Percentiles rank a stretch among this genome's conserved stretches.
Conservation (phyloP, 2,888 invertebrate species). For the Ptychoptera contaminata region DNA sequence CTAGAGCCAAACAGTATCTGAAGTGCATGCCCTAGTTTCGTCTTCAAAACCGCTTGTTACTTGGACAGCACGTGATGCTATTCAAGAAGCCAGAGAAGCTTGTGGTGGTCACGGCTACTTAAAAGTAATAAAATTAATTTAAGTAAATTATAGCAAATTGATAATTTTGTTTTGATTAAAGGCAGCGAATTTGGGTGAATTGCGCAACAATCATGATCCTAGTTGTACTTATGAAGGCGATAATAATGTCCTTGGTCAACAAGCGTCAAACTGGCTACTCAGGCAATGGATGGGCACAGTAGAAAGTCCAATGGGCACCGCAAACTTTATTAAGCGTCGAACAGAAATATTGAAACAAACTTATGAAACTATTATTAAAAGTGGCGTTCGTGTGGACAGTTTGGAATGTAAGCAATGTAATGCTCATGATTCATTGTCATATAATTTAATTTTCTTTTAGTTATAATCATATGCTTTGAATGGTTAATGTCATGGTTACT, state of each 20-base stretch:
- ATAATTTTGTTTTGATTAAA: not conserved
- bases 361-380: constrained; percentile 14
- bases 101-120: constrained; percentile 79
- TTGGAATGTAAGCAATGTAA: constrained; percentile 24
- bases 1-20: constrained; percentile 34
- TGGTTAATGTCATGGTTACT: constrained; percentile 74
- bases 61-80: constrained; percentile 60
- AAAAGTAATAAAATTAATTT: constrained; percentile 9
- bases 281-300: constrained; percentile 43
- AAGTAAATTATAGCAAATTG: not conserved
- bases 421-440: too few species aligned
- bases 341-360: constrained; percentile 29
- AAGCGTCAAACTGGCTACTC: constrained; percentile 75
- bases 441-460: constrained; percentile 31
- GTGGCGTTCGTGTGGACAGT: constrained; percentile 12
- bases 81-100: constrained; percentile 71
- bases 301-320: constrained; percentile 54
- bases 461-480: constrained; percentile 54
- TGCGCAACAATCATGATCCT: constrained; percentile 76
- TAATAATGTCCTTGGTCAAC: constrained; percentile 82
- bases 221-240: constrained; percentile 88
- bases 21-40: constrained; percentile 49
- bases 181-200: constrained; percentile 67
- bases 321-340: constrained; percentile 45
- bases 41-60: constrained; percentile 50